Conservation (phyloP, 2,113 vertebrate genomes). For the Anhinga anhinga region DNA sequence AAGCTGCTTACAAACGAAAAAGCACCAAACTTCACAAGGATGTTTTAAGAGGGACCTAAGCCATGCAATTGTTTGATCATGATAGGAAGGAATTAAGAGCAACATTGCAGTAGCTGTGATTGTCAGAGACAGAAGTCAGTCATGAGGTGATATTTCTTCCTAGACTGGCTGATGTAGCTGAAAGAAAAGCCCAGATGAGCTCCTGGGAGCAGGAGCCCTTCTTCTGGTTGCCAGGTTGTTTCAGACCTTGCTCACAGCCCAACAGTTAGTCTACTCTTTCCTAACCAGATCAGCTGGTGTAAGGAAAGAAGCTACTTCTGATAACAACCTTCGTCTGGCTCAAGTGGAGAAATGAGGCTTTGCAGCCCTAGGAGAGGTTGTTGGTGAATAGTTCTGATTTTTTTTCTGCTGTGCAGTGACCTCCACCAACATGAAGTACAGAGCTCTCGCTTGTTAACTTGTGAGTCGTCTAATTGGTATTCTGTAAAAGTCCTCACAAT, state of each 20-base stretch:
- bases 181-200: neutral
- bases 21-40: accelerated
- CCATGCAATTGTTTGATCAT: neutral
- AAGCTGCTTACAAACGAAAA: neutral
- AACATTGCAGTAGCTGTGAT: neutral
- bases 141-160: neutral
- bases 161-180: neutral
- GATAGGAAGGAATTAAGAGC: neutral
- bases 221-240: neutral
- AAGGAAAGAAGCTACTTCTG: neutral
- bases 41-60: neutral
- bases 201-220: neutral
- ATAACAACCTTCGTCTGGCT: neutral
- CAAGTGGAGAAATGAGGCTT: constrained; percentile 25
- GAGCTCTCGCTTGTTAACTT: neutral
- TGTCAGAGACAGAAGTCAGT: neutral
- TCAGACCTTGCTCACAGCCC: neutral
- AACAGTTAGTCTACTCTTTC: neutral
- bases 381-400: constrained; percentile 16
- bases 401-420: constrained; percentile 26
- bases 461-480: constrained; percentile 27
- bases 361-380: neutral
- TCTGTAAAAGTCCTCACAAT: constrained; percentile 32
- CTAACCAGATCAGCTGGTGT: neutral
- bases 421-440: neutral